Conservation (phyloP, 2,113 vertebrate species). For the Melospiza georgiana region DNA sequence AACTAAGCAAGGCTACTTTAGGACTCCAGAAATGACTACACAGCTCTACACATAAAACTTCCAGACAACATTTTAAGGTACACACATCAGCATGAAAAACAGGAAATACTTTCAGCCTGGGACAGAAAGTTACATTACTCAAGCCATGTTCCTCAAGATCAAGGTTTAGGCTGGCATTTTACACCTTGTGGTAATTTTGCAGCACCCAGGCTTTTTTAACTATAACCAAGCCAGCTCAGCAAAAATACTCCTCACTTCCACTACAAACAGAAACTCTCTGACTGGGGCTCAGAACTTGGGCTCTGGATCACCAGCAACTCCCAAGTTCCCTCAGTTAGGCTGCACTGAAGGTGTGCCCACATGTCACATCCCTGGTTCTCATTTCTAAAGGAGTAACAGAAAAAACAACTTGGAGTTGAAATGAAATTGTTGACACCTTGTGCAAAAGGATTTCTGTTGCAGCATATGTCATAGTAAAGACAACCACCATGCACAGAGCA, state of each 20-base stretch:
- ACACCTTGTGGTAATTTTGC: neutral
- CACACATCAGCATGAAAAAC: neutral
- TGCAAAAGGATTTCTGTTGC: neutral
- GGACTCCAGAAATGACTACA: neutral
- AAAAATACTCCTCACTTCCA: neutral
- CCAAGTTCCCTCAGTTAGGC: neutral
- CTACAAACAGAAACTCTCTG: neutral
- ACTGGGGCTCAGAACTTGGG: neutral
- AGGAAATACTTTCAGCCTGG: neutral
- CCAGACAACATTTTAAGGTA: neutral
- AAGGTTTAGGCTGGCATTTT: neutral
- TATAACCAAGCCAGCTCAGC: neutral
- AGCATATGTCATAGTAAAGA: neutral
- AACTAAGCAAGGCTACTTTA: neutral
- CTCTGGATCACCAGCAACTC: neutral
- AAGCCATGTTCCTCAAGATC: rapidly evolving
- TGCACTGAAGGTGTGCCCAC: rapidly evolving
- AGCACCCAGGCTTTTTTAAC: neutral
- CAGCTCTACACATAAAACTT: neutral
- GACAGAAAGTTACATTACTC: neutral
- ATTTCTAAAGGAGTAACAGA: neutral
- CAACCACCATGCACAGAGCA: rapidly evolving
- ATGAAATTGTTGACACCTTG: neutral
- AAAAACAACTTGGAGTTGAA: neutral
- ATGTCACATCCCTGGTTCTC: neutral